Evolutionary conservation across 2,888 invertebrate genomes (phyloP).

Genomic region (Aproaerema taeniolella): DNA sequence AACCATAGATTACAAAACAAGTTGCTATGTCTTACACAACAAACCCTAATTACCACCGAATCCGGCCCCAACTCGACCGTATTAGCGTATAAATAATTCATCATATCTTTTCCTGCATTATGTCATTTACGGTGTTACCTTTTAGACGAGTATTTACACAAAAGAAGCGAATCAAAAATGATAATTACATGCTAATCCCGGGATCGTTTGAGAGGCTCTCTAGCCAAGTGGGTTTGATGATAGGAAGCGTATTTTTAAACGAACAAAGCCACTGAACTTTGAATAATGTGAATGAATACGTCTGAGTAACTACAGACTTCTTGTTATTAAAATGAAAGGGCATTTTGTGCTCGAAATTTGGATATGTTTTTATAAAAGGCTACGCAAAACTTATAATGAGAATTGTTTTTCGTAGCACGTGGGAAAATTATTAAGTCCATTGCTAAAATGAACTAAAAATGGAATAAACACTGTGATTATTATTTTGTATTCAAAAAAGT

Average conservation of each 20-base stretch:
- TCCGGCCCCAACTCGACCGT: constrained; percentile 33
- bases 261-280: constrained; percentile 9
- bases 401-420: too few species aligned
- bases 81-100: constrained; percentile 74
- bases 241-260: constrained; percentile 28
- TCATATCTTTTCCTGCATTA: constrained; percentile 71
- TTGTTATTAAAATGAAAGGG: background rate
- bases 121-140: constrained; percentile 74
- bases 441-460: too few species aligned
- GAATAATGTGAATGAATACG: constrained; percentile 7
- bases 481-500: too few species aligned
- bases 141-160: constrained; percentile 71
- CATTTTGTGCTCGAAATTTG: too few species aligned
- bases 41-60: background rate
- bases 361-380: too few species aligned
- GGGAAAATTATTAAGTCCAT: too few species aligned
- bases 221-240: constrained; percentile 38
- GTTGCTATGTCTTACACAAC: too few species aligned
- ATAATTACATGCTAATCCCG: constrained; percentile 76
- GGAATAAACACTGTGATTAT: too few species aligned
- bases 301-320: background rate
- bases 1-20: too few species aligned
- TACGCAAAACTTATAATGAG: too few species aligned
- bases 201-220: constrained; percentile 49
- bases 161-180: constrained; percentile 78